Base-by-base conservation (phyloP, 2,797 vertebrate species). In the Spondyliosoma cantharus region DNA sequence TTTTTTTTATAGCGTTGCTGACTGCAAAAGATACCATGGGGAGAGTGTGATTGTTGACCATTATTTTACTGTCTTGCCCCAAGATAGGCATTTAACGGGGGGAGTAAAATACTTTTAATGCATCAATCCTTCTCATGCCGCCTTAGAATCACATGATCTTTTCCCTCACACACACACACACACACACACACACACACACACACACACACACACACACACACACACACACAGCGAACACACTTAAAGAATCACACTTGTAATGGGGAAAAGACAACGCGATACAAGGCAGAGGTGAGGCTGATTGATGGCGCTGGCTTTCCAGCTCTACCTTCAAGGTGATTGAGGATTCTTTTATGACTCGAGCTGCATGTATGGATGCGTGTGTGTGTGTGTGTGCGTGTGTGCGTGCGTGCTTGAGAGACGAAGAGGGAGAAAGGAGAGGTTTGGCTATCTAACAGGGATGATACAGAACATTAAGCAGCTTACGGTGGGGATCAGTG, bases 381-480 rank as follows among this genome's bases (percentile, higher is more conserved):
- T 66, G 45, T 46, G 12, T 19, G 46, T 75, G 45, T 66, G 45
- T 46, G 7, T 19, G 32, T 59, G 67, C 24, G 45, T 20, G 20
- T 46, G 17, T 14, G 32, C 46, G 67, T 29, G 45, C 16, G 20
- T 46, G 16, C 22, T 9, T 27, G 49, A 32, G 14, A 57, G 43
- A 66, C 5, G 1, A 42, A 42, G 17, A 50, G 32, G 19, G 27
- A 32, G 48, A 54, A 42, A 67, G 22, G 27, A 67, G 22, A 80
- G 52, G 73, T 78, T 72, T 48, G 61, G 70, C 54, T 54, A 24
- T 86, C 37, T 77, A 78, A 79, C 74, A 63, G 65, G 86, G 82
- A 90, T 78, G 82, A 86, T 79, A 87, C 80, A 84, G 80, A 86
- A 76, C 89, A 90, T 91, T 92, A 91, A 90, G 88, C 87, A 60